Base-by-base conservation (phyloP, 2,797 vertebrate species). In the Australoheros facetus region DNA sequence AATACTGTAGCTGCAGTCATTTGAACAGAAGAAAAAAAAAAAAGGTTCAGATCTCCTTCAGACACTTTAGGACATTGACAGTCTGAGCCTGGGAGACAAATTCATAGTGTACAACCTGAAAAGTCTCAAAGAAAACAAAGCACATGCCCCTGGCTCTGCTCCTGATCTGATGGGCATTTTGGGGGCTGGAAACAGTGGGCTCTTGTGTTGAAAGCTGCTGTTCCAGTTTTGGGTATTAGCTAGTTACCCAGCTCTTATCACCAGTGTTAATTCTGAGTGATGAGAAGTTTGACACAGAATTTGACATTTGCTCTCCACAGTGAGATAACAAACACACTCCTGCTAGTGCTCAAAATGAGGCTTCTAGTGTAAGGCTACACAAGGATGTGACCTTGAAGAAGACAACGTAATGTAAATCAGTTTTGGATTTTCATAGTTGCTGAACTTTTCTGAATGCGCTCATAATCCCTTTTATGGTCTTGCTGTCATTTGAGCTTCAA, bases 401-500 rank as follows among this genome's bases (percentile, higher is more conserved):
- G 23, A 19, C 21, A 48, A 48, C 23, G 23, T 19, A 28, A 66
- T 45, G 60, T 45, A 64, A 45, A 64, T 26, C 21, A 45, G 21
- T 23, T 51, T 69, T 30, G 7, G 16, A 51, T 51, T 69, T 69
- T 51, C 42, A 69, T 51, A 13, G 1, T n/a, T 48, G 30, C 51
- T 34, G 13, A 71, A 34, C 30, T 56, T 4, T 37, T 51, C 32
- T 17, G 45, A 32, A 58, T 0, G 26, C 12, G 4, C 54, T 62
- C 57, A 42, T 21, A 17, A 75, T 16, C 34, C 26, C 37, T 30
- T 17, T 2, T 37, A 73, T 26, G 55, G 16, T 69, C 16, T 73
- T 48, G 71, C 16, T 80, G 77, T 56, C 42, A 30, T 84, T 69
- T 32, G 21, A 81, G 79, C 73, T 13, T 51, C 42, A 39, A 55